phyloP scores from a whole-genome alignment of 2,888 invertebrate genomes.

The Muscina levida region DNA sequence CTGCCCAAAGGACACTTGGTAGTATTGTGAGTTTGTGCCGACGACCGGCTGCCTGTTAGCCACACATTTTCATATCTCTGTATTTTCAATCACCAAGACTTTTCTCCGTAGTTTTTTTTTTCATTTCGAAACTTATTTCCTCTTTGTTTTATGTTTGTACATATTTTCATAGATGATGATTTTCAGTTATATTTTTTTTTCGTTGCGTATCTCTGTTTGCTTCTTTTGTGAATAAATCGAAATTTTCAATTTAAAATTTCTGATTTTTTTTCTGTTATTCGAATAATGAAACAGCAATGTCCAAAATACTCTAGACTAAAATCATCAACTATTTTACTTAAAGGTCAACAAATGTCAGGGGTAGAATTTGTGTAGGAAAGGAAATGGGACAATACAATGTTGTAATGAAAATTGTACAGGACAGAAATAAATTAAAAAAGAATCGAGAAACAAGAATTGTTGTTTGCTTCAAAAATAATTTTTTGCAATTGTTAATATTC shows the following conservation, averaged over 20 bases:
- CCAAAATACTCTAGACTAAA: slow-evolving; percentile 50
- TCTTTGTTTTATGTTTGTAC: slow-evolving; percentile 37
- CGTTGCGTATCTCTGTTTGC: slow-evolving; percentile 27
- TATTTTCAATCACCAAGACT: slow-evolving; percentile 56
- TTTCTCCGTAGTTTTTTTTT: neutral
- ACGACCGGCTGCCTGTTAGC: no score
- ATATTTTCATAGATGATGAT: slow-evolving; percentile 23
- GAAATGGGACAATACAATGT: slow-evolving; percentile 7
- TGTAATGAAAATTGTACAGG: slow-evolving; percentile 13
- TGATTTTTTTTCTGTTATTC: slow-evolving; percentile 31
- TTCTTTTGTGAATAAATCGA: slow-evolving; percentile 39
- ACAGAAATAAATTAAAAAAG: slow-evolving; percentile 32
- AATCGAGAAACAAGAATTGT: neutral
- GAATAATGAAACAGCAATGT: slow-evolving; percentile 25
- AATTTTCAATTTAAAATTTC: slow-evolving; percentile 60
- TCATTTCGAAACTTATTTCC: slow-evolving; percentile 19
- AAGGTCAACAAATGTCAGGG: slow-evolving; percentile 28
- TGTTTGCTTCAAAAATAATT: neutral
- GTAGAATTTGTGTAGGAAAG: neutral
- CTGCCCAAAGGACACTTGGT: no score
- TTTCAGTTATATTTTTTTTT: slow-evolving; percentile 13
- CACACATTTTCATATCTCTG: slow-evolving; percentile 48
- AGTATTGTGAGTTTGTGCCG: no score
- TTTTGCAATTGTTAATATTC: no score
- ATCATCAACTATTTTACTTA: slow-evolving; percentile 22